phyloP scores from a whole-genome alignment of 2,888 invertebrate species.

The Hydraecia micacea region DNA sequence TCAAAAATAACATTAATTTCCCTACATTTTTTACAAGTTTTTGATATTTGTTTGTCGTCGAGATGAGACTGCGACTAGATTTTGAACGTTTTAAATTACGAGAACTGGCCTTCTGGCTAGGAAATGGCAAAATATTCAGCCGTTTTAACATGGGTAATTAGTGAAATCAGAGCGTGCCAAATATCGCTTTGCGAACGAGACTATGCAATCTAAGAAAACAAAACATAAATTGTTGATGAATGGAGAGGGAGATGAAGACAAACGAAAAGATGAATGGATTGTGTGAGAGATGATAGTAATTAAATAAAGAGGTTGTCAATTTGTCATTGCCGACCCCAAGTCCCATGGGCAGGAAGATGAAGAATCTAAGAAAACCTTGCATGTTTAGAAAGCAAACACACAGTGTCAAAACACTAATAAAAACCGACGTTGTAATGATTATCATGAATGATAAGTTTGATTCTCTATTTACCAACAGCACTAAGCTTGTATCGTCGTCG shows the following conservation, averaged over 20 bases:
- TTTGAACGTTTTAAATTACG: no score
- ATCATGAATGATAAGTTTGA: not conserved
- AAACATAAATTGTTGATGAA: not conserved
- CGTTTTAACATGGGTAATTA: not conserved
- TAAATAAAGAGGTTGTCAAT: not conserved
- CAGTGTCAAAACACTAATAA: not conserved
- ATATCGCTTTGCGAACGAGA: not conserved
- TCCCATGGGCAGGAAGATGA: not conserved
- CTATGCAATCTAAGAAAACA: not conserved
- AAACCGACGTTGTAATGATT: not conserved
- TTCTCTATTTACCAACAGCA: conserved; percentile 10
- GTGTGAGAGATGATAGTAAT: not conserved
- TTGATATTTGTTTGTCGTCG: not conserved
- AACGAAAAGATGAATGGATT: not conserved
- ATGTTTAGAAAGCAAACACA: not conserved
- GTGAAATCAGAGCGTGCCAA: not conserved
- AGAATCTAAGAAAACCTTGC: not conserved
- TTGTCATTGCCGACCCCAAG: not conserved
- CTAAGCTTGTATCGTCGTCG: conserved; percentile 35
- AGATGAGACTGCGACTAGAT: not conserved
- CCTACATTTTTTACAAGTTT: no score
- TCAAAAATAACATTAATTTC: not conserved
- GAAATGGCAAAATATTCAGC: not conserved
- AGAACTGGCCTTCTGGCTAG: not conserved
- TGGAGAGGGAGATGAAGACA: not conserved